Conservation (phyloP, 1,140 invertebrate species). For the Aphelinus atriplicis region DNA sequence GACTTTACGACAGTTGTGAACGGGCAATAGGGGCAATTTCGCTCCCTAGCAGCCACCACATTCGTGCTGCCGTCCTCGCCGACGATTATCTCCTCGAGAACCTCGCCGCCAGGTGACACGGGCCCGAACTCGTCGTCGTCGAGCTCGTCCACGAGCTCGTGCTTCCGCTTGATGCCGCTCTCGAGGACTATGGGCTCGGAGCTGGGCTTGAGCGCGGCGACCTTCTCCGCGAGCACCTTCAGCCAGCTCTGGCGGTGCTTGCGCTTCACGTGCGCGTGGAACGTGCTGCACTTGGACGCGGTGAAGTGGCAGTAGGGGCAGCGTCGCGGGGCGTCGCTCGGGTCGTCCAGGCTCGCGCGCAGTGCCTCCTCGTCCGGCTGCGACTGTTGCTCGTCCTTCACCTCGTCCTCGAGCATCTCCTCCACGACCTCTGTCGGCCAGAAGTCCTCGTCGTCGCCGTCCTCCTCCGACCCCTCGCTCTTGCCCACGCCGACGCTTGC, state of each 20-base stretch:
- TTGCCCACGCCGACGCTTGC: not conserved
- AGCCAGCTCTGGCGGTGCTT: slow-evolving; percentile 20
- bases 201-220: not conserved
- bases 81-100: not conserved
- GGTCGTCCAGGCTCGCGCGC: not conserved
- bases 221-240: not conserved
- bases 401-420: not conserved
- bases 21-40: slow-evolving; percentile 47
- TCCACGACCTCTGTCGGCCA: slow-evolving; percentile 19
- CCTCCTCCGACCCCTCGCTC: slow-evolving; percentile 17
- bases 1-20: slow-evolving; percentile 52
- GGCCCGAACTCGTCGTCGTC: not conserved
- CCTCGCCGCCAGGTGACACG: not conserved
- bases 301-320: slow-evolving; percentile 20
- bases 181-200: not conserved
- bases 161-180: not conserved
- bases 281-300: slow-evolving; percentile 1
- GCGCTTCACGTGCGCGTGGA: slow-evolving; percentile 32
- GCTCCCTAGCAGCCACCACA: slow-evolving; percentile 19
- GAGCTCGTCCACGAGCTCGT: not conserved
- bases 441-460: slow-evolving; percentile 12
- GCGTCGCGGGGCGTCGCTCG: not conserved
- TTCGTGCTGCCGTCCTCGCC: too few relatives aligned
- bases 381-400: not conserved
- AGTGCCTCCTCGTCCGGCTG: not conserved